Evolutionary conservation across 2,113 vertebrate species (phyloP).

Genomic region (Ammodytes dubius): DNA sequence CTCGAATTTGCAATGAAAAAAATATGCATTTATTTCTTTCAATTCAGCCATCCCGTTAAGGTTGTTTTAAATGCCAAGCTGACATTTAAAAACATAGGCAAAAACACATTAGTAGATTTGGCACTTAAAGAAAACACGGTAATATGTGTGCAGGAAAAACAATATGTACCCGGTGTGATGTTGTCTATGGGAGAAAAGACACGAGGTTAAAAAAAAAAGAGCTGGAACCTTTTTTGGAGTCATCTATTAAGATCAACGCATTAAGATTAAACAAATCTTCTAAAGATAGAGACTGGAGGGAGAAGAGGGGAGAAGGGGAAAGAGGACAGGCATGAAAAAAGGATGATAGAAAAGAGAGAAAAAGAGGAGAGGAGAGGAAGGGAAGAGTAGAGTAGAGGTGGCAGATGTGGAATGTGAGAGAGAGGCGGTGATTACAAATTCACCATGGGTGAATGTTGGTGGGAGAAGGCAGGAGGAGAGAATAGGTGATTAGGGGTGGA

Average conservation of each 20-base stretch:
- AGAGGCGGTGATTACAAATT: slow-evolving; percentile 60
- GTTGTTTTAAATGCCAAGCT: slow-evolving; percentile 36
- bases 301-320: not conserved
- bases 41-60: slow-evolving; percentile 47
- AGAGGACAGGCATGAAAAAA: slow-evolving; percentile 32
- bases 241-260: slow-evolving; percentile 52
- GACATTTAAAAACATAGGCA: slow-evolving; percentile 43
- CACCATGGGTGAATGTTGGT: slow-evolving; percentile 36
- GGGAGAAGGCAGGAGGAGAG: slow-evolving; percentile 20
- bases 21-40: slow-evolving; percentile 50
- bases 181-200: slow-evolving; percentile 6
- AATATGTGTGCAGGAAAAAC: slow-evolving; percentile 40
- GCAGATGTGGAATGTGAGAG: slow-evolving; percentile 45
- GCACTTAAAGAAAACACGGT: slow-evolving; percentile 24
- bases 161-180: slow-evolving; percentile 16
- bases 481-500: slow-evolving; percentile 28
- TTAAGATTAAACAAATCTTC: slow-evolving; percentile 28
- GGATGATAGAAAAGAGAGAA: slow-evolving; percentile 21
- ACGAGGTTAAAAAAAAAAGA: slow-evolving; percentile 5
- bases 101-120: slow-evolving; percentile 42
- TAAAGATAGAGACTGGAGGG: not conserved
- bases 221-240: not conserved
- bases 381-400: slow-evolving; percentile 4
- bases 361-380: slow-evolving; percentile 16
- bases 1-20: slow-evolving; percentile 48